These are phyloP conservation scores for Eumacrocentrus americanus DNA, from an alignment of 2,888 invertebrate species.

Conservation along the genomic window DNA sequence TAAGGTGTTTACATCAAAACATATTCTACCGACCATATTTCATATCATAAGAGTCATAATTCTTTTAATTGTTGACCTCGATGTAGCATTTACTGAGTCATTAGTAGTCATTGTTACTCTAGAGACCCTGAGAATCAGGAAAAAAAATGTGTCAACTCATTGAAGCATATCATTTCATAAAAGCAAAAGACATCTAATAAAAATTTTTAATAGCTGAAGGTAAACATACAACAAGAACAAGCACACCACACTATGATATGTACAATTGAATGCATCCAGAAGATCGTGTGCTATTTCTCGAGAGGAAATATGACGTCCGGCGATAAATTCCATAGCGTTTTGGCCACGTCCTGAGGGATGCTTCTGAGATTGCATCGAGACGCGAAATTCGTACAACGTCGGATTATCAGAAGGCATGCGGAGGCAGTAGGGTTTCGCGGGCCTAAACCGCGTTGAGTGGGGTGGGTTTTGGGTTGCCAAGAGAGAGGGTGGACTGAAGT, in stretches of 20 bases:
- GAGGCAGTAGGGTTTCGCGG: constrained; percentile 28
- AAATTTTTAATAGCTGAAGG: too few relatives aligned
- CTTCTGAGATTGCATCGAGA: constrained; percentile 40
- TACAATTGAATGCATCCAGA: neutral
- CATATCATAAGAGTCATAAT: too few relatives aligned
- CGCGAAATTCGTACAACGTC: constrained; percentile 51
- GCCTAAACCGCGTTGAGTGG: constrained; percentile 34
- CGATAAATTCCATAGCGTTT: constrained; percentile 29
- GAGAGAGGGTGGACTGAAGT: constrained; percentile 25
- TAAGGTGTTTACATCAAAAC: too few relatives aligned
- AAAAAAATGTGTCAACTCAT: constrained; percentile 20
- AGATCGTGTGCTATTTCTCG: constrained; percentile 16
- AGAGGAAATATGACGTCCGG: constrained; percentile 26
- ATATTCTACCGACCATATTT: too few relatives aligned
- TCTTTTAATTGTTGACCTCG: constrained; percentile 17
- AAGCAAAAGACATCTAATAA: too few relatives aligned
- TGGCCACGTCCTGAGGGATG: constrained; percentile 24
- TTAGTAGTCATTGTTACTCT: constrained; percentile 48
- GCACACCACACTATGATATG: too few relatives aligned
- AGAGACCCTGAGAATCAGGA: constrained; percentile 7
- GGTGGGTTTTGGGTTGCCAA: constrained; percentile 21
- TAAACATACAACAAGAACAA: too few relatives aligned
- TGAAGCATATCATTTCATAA: constrained; percentile 19
- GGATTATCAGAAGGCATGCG: constrained; percentile 58
- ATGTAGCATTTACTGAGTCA: constrained; percentile 30